A percentile compares a stretch with the other conserved stretches of the same genome.
phyloP scores from a whole-genome alignment of 2,888 invertebrate species.

The Scaptomyza tumidula region DNA sequence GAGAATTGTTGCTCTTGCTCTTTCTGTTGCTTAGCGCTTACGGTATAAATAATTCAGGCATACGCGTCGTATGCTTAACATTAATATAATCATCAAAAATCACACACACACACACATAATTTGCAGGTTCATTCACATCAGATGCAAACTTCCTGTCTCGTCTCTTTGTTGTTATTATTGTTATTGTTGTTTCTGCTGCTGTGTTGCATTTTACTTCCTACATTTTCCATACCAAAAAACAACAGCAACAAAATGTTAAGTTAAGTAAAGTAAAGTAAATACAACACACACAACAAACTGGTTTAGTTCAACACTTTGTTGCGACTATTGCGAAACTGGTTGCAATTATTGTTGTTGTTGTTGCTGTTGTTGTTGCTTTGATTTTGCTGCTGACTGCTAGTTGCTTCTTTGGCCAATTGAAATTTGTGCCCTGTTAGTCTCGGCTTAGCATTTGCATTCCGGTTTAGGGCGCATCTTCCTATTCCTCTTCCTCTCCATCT shows the following conservation, averaged over 20 bases:
- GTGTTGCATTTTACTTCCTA: constrained; percentile 72
- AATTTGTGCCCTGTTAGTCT: constrained; percentile 65
- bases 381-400: constrained; percentile 46
- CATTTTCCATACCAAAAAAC: constrained; percentile 62
- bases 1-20: constrained; percentile 5
- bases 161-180: constrained; percentile 45
- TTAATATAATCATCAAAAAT: constrained; percentile 60
- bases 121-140: constrained; percentile 59
- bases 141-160: constrained; percentile 69
- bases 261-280: constrained; percentile 37
- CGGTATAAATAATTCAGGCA: constrained; percentile 57
- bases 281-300: constrained; percentile 49
- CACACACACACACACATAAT: constrained; percentile 19
- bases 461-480: constrained; percentile 49
- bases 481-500: constrained; percentile 7
- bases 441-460: constrained; percentile 71
- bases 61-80: constrained; percentile 70
- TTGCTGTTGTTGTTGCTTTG: constrained; percentile 49
- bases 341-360: constrained; percentile 51
- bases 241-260: constrained; percentile 20
- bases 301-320: constrained; percentile 61
- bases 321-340: constrained; percentile 69
- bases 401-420: constrained; percentile 65
- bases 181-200: constrained; percentile 32
- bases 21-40: constrained; percentile 15